Percentiles rank a stretch among this genome's conserved stretches.
phyloP scores from a whole-genome alignment of 1,140 invertebrate species.

The Meloidogyne exigua region DNA sequence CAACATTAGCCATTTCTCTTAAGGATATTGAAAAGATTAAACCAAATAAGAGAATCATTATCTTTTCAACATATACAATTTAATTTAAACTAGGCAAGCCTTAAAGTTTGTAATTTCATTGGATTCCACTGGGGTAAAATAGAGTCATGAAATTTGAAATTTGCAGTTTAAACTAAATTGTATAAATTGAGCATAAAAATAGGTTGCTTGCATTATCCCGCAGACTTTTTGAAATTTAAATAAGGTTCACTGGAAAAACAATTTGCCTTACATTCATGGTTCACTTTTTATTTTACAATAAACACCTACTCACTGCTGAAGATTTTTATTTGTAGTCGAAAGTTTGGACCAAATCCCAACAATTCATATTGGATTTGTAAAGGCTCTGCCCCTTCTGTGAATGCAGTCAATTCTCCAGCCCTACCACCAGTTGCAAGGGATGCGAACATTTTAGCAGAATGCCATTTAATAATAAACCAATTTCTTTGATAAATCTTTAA shows the following conservation, averaged over 20 bases:
- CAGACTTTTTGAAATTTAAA: too few species aligned
- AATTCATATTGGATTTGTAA: slow-evolving; percentile 42
- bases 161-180: too few species aligned
- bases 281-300: slow-evolving; percentile 5
- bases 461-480: slow-evolving; percentile 52
- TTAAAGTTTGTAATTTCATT: too few species aligned
- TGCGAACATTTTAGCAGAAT: slow-evolving; percentile 47
- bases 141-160: too few species aligned
- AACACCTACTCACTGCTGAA: slow-evolving; percentile 28
- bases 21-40: slow-evolving; percentile 17
- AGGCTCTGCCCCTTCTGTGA: slow-evolving; percentile 38
- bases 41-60: background rate
- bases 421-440: slow-evolving; percentile 38
- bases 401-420: slow-evolving; percentile 22
- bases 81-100: too few species aligned
- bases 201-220: too few species aligned
- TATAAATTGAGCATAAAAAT: too few species aligned
- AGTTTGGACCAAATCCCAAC: slow-evolving; percentile 45
- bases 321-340: slow-evolving; percentile 34
- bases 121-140: too few species aligned
- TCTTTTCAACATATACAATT: background rate
- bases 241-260: too few species aligned
- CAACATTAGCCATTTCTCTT: slow-evolving; percentile 30
- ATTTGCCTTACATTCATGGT: too few species aligned
- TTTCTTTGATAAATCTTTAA: slow-evolving; percentile 53